Evolutionary conservation across 2,113 vertebrate genomes (phyloP).

Genomic region (Potamarius usumacintae): DNA sequence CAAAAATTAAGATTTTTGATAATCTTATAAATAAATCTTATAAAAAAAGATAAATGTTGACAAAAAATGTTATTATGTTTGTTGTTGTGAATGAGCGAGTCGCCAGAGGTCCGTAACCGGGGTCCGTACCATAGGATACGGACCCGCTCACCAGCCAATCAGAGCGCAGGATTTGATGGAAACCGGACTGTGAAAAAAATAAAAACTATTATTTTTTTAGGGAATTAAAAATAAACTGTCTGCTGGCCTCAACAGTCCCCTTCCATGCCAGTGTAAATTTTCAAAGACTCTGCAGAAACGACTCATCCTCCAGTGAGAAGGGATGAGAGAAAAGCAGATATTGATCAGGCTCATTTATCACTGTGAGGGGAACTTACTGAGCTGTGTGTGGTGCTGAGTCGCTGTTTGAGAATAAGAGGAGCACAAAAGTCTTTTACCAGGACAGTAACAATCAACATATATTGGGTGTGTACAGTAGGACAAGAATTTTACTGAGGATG

Average conservation of each 20-base stretch:
- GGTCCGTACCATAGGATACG: no score
- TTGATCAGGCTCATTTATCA: constrained; percentile 56
- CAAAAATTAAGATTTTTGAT: no score
- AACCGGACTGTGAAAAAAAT: no score
- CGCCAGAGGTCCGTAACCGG: no score
- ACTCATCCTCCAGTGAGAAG: constrained; percentile 34
- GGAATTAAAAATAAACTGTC: constrained; percentile 18
- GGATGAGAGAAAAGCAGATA: constrained; percentile 49
- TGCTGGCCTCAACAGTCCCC: constrained; percentile 1
- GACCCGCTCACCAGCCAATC: no score
- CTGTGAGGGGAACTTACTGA: constrained; percentile 20
- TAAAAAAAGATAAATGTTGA: no score
- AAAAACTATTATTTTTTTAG: neutral
- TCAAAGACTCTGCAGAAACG: constrained; percentile 48
- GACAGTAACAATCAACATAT: constrained; percentile 7
- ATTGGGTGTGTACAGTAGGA: neutral
- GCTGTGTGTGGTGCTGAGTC: constrained; percentile 45
- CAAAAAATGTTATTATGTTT: no score
- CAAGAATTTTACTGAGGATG: neutral
- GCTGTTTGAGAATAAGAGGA: constrained; percentile 1
- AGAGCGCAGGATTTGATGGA: no score
- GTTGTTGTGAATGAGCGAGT: no score
- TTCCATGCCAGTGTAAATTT: constrained; percentile 35
- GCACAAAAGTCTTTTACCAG: constrained; percentile 11
- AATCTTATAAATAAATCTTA: no score